Percentiles rank a stretch among this genome's conserved stretches.
Conservation (phyloP, 2,888 invertebrate species). For the Saturnia japonica region DNA sequence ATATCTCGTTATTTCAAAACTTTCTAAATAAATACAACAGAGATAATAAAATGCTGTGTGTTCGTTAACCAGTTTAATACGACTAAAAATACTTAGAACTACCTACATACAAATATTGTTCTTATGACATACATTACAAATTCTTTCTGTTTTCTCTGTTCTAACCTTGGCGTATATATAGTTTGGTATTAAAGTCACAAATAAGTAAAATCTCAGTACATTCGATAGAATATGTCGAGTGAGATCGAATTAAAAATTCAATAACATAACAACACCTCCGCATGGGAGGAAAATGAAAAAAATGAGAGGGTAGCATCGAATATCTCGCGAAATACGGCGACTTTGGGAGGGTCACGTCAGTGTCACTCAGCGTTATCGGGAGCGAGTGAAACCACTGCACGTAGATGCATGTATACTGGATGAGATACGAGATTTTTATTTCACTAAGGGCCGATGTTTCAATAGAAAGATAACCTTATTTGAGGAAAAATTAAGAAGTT, state of each 20-base stretch:
- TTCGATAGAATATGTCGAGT: neutral
- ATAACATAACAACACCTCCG: constrained; percentile 21
- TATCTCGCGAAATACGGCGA: constrained; percentile 28
- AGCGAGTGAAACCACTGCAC: constrained; percentile 35
- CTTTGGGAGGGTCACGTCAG: constrained; percentile 51
- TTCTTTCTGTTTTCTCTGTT: too few relatives aligned
- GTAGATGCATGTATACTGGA: constrained; percentile 40
- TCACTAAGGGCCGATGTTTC: too few relatives aligned
- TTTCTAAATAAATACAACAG: too few relatives aligned
- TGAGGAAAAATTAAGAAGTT: too few relatives aligned
- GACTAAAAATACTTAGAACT: too few relatives aligned
- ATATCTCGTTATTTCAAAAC: too few relatives aligned
- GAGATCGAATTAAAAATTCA: constrained; percentile 33
- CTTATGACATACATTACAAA: too few relatives aligned
- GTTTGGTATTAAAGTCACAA: neutral
- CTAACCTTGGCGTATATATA: neutral
- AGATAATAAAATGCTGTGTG: too few relatives aligned
- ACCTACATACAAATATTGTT: too few relatives aligned
- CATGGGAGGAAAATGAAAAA: constrained; percentile 30
- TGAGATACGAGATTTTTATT: constrained; percentile 28
- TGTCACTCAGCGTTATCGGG: constrained; percentile 60
- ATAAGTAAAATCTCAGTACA: neutral
- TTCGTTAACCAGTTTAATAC: too few relatives aligned
- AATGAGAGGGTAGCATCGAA: constrained; percentile 24
- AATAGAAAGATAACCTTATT: too few relatives aligned